Evolutionary conservation across 2,797 vertebrate genomes (phyloP), one percentile per base, ranked within the genome.

Genomic region (Coccyzus lansbergi): DNA sequence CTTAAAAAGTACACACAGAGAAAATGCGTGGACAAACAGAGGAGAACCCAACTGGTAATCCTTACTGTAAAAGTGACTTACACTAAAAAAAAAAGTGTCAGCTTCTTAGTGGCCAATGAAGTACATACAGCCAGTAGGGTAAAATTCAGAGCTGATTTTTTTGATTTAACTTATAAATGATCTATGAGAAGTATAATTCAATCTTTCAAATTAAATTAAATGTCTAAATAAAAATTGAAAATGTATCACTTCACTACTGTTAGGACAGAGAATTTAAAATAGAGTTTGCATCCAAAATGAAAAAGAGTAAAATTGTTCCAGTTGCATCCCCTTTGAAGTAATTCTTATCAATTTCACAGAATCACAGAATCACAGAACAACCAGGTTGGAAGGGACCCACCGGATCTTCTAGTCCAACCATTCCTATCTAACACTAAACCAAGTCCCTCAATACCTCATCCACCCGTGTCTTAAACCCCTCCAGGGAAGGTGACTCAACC

Each of bases 151-250:
- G 33, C 44, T 76, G 65, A 69, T 69, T 84, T 70, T 51, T 56
- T 25, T 79, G 33, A 64, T 87, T 25, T 89, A 87, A 96, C 94
- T 95, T 93, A 12, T 85, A 78, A 83, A 15, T 38, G 19, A 71
- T 53, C 19, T 55, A 44, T 49, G 38, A 85, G 53, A 89, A 90
- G 88, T 71, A 36, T 5, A 62, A 85, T 94, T 83, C 83, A 3
- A 11, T 36, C 78, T 85, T 92, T 91, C 25, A 95, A 91, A 93
- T 92, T 68, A 87, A 93, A 87, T 91, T 12, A 83, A 71, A 34
- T 80, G 46, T 84, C 68, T 33, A 85, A 88, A 85, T 85, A 90
- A 89, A 94, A 92, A 75, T 55, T 56, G 28, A 74, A 86, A 83
- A 89, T 71, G 1, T 38, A 51, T 63, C 9, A 26, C 89, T 94